Evolutionary conservation across 2,113 vertebrate genomes (phyloP), one percentile per base, ranked within the genome.

Genomic region (Bagarius yarrelli): DNA sequence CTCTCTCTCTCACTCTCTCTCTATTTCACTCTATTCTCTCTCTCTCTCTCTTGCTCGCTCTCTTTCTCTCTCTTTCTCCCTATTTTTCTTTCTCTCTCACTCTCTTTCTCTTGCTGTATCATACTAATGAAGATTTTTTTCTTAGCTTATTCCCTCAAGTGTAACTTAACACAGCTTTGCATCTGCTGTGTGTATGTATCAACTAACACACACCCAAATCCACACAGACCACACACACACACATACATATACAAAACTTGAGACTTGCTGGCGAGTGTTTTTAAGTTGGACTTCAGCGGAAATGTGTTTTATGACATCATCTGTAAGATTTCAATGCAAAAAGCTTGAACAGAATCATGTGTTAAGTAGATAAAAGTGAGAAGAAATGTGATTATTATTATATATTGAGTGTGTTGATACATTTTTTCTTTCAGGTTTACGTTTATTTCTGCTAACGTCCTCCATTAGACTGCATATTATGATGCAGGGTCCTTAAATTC

Each of bases 141-240:
- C 23, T 66, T 36, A 18, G 36, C 55, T 69, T 47, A 18, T 36
- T 77, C 64, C 60, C 47, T 40, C 44, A 34, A 44, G 55, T 84
- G 83, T 81, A 81, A 84, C 56, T 21, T 63, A 64, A 81, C 78
- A 77, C 57, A 50, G 36, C 73, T 30, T 52, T 69, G 64, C 83
- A 84, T 81, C 83, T 84, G 83, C 60, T 84, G 83, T 76, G 73
- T 63, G 78, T 76, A 57, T n/a, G 73, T 76, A 40, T 27, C 56
- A 44, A 18, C 40, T 27, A 52, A 78, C 55, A 63, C 56, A 71
- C 81, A 44, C 75, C 57, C 81, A 69, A 25, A 81, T 19, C 11
- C n/a, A 40, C 47, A 67, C 64, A 70, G 66, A 71, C 23, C 61
- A 67, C 63, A 21, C 66, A n/a, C 44, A 27, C 66, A 44, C 71